Evolutionary conservation across 2,888 invertebrate genomes (phyloP).

Genomic region (Trichogramma dendrolimi): DNA sequence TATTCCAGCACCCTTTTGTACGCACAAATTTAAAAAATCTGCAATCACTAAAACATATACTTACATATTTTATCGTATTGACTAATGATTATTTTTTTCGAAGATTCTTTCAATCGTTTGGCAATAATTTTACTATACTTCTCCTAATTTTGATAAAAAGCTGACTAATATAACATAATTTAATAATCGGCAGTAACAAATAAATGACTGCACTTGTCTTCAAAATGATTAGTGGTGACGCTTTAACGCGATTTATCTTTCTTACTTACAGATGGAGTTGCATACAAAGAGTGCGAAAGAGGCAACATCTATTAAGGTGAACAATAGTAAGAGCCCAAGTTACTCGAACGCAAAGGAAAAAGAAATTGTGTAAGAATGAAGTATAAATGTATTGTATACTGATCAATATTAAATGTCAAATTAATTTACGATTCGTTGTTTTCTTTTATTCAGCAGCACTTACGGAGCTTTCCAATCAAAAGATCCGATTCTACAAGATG

Average conservation of each 20-base stretch:
- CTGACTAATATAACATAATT: not conserved
- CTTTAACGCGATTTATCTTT: not conserved
- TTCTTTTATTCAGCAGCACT: slow-evolving; percentile 38
- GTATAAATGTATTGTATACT: not conserved
- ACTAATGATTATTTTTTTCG: too few relatives aligned
- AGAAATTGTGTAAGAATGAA: slow-evolving; percentile 40
- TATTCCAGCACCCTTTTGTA: too few relatives aligned
- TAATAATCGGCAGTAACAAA: not conserved
- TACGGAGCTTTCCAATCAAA: slow-evolving; percentile 56
- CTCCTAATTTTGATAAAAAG: not conserved
- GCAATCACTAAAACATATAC: too few relatives aligned
- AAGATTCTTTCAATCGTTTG: not conserved
- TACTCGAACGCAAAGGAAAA: slow-evolving; percentile 41
- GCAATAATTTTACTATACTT: not conserved
- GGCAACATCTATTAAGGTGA: slow-evolving; percentile 21
- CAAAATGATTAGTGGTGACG: not conserved
- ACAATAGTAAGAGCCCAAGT: slow-evolving; percentile 32
- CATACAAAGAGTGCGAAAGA: slow-evolving; percentile 40
- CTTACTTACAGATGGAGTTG: slow-evolving; percentile 46
- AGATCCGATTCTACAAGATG: slow-evolving; percentile 55
- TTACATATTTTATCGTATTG: too few relatives aligned
- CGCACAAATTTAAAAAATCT: too few relatives aligned
- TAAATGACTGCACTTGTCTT: too few relatives aligned
- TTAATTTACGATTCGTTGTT: not conserved
- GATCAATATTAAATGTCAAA: too few relatives aligned